phyloP scores from a whole-genome alignment of 23 tunicate genomes.

The Diplosoma virens region DNA sequence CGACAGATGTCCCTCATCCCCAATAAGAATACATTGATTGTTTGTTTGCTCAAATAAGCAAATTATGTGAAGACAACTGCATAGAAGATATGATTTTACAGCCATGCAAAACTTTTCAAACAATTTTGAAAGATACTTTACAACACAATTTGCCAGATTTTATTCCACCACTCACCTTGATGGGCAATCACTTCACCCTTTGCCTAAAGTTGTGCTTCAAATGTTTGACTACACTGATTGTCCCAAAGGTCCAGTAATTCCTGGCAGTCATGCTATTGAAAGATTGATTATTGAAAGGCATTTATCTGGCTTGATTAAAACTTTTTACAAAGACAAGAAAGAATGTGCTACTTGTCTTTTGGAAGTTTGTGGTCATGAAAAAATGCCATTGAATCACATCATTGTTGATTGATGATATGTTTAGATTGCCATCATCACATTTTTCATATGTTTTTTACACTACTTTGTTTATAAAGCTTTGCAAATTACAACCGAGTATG shows the following conservation, averaged over 20 bases:
- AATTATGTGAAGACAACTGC: slow-evolving; percentile 84
- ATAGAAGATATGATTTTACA: slow-evolving; percentile 78
- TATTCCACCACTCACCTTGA: slow-evolving; percentile 80
- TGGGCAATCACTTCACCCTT: slow-evolving; percentile 57
- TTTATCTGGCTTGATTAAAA: slow-evolving; percentile 30
- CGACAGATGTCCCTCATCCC: slow-evolving; percentile 91
- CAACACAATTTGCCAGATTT: slow-evolving; percentile 85
- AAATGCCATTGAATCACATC: slow-evolving; percentile 81
- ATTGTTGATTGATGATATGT: slow-evolving; percentile 77
- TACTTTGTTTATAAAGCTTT: slow-evolving; percentile 83
- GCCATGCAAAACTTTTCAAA: slow-evolving; percentile 90
- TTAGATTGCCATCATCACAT: slow-evolving; percentile 79
- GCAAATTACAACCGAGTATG: slow-evolving; percentile 87
- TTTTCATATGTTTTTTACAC: slow-evolving; percentile 66
- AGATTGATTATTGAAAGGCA: slow-evolving; percentile 91
- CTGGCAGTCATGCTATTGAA: slow-evolving; percentile 90
- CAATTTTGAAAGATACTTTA: slow-evolving; percentile 63
- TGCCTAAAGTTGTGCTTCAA: slow-evolving; percentile 74
- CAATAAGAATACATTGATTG: slow-evolving; percentile 94
- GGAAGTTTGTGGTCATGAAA: slow-evolving; percentile 45
- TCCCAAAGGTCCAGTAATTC: slow-evolving; percentile 86
- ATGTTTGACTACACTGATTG: slow-evolving; percentile 97
- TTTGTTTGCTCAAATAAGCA: slow-evolving; percentile 84
- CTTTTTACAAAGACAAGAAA: slow-evolving; percentile 73
- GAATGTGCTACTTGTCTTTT: slow-evolving; percentile 83